phyloP scores from a whole-genome alignment of 2,888 invertebrate genomes.

The Luperina testacea region DNA sequence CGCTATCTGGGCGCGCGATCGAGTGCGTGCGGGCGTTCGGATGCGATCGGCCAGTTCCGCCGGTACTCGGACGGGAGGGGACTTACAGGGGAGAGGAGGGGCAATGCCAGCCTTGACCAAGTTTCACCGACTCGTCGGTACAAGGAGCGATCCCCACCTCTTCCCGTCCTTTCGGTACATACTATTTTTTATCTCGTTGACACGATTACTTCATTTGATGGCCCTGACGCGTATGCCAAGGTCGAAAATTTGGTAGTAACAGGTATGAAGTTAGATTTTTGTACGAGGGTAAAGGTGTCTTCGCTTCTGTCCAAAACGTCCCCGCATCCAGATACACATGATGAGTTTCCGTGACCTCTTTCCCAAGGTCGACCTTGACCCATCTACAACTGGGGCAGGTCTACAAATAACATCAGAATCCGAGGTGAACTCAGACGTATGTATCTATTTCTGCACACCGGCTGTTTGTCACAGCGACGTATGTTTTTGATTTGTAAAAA shows the following conservation, averaged over 20 bases:
- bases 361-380: constrained; percentile 86
- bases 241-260: constrained; percentile 70
- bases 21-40: constrained; percentile 83
- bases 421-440: constrained; percentile 82
- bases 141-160: constrained; percentile 89
- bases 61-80: constrained; percentile 72
- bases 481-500: constrained; percentile 89
- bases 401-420: constrained; percentile 85
- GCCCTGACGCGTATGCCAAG: constrained; percentile 80
- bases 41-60: constrained; percentile 80
- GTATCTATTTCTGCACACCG: constrained; percentile 84
- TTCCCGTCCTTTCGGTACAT: constrained; percentile 87
- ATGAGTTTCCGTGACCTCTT: constrained; percentile 75
- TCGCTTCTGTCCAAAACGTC: constrained; percentile 20
- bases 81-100: constrained; percentile 74
- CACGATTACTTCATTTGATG: constrained; percentile 85
- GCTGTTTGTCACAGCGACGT: constrained; percentile 83
- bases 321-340: constrained; percentile 44
- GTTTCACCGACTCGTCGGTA: constrained; percentile 89
- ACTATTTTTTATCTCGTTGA: constrained; percentile 82
- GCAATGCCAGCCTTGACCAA: constrained; percentile 88
- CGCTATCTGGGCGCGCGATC: constrained; percentile 83
- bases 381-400: constrained; percentile 84
- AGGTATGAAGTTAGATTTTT: constrained; percentile 46
- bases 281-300: constrained; percentile 14